These are phyloP conservation scores for Emys orbicularis DNA, from an alignment of 2,797 vertebrate genomes.

Conservation along the genomic window DNA sequence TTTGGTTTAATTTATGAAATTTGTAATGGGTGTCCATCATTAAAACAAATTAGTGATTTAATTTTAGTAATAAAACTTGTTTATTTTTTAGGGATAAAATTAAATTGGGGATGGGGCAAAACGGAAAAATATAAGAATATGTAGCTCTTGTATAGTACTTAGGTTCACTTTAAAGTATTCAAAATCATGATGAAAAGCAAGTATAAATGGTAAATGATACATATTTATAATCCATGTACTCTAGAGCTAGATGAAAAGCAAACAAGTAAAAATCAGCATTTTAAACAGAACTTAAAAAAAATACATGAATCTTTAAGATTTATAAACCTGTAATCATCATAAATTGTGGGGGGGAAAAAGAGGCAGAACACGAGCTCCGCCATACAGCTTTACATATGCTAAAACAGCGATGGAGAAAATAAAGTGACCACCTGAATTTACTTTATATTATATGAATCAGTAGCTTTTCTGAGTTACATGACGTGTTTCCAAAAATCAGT, in stretches of 20 bases:
- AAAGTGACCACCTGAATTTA: conserved; percentile 10
- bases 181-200: conserved; percentile 23
- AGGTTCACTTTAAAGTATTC: conserved; percentile 21
- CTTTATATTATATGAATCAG: conserved; percentile 25
- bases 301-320: conserved; percentile 1
- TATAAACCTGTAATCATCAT: conserved; percentile 65
- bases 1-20: not conserved
- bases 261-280: conserved; percentile 73
- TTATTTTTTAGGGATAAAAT: conserved; percentile 4
- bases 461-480: not conserved
- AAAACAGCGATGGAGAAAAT: not conserved
- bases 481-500: conserved; percentile 25
- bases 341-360: conserved; percentile 42
- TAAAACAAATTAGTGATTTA: not conserved
- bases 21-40: not conserved
- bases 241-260: conserved; percentile 65
- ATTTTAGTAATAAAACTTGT: not conserved
- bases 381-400: not conserved
- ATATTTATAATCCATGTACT: conserved; percentile 60
- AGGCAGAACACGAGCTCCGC: conserved; percentile 11
- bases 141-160: not conserved
- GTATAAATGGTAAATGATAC: not conserved
- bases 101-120: not conserved
- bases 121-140: not conserved
- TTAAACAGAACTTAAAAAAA: conserved; percentile 62